These are phyloP conservation scores for Bombycilla garrulus DNA, from an alignment of 2,113 vertebrate species.

Conservation along the genomic window DNA sequence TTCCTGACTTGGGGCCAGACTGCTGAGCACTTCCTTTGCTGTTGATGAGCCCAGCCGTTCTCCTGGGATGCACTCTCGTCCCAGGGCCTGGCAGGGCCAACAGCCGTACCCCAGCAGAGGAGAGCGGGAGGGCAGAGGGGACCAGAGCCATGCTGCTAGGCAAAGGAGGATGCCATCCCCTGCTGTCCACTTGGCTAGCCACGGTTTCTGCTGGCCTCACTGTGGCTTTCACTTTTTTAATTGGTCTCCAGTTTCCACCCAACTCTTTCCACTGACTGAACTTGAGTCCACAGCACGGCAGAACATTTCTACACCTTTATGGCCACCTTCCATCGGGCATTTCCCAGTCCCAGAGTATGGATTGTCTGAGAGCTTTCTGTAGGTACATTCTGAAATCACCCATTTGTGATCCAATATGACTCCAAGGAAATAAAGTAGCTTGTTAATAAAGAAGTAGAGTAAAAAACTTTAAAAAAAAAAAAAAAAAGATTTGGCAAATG, in stretches of 20 bases:
- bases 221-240: not conserved
- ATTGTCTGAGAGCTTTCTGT: slow-evolving; percentile 44
- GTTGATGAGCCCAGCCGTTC: not conserved
- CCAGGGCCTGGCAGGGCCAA: not conserved
- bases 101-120: not conserved
- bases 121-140: not conserved
- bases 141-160: not conserved
- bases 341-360: slow-evolving; percentile 56
- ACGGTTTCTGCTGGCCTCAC: not conserved
- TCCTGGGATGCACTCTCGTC: not conserved
- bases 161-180: not conserved
- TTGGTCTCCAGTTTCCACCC: not conserved
- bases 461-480: not conserved
- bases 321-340: slow-evolving; percentile 35
- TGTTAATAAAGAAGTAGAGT: slow-evolving; percentile 33
- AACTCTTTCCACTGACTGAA: not conserved
- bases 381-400: slow-evolving; percentile 44
- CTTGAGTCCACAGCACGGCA: not conserved
- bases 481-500: slow-evolving; percentile 24
- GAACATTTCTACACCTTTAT: not conserved
- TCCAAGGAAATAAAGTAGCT: slow-evolving; percentile 64
- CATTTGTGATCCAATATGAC: slow-evolving; percentile 56
- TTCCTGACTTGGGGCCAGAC: not conserved
- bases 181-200: not conserved
- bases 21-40: not conserved